Base-by-base conservation (phyloP, 2,113 vertebrate genomes). In the Tilapia sparmanii region DNA sequence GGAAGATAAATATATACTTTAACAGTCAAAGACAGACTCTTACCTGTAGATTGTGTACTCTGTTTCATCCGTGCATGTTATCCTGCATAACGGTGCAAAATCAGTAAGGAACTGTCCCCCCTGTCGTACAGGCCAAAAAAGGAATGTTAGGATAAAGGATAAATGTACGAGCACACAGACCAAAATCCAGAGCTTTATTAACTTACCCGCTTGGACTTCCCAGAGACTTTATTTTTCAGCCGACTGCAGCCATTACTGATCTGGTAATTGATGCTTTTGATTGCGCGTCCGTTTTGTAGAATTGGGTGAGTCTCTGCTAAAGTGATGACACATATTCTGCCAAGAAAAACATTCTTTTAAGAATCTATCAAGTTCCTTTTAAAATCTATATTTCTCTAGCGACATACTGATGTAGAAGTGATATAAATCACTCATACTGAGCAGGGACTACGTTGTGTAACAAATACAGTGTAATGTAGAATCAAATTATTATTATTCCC, bases 61-160 rank as follows among this genome's bases (percentile, higher is more conserved):
- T 4, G 96, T 96, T 59, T 98, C 97, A 95, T 99, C 98, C 45
- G 96, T 96, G 82, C 98, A 98, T 19, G 96, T 97, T 94, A 99
- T 98, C 85, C 98, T 97, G 91, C 98, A 99, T 80, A 99, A 93
- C 45, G 99, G 98, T 73, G 99, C 98, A 68, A 98, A 97, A 90
- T 99, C 99, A 53, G 98, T 99, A 68, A 99, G 95, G 93, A 99
- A 99, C 91, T 99, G 98, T 35, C 98, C 98, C 42, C 98, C 98
- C 98, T 99, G 55, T 66, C 73, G 47, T 33, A 11, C 9, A 22
- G 8, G 71, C 24, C 71, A 19, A 6, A 2, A 18, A 38, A 40
- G 5, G 4, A 68, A 38, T 38, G 11, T 38, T 38, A 13, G 33
- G 33, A 68, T n/a, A 53, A 53, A 26, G 11, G 24, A 71, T 5